phyloP scores from a whole-genome alignment of 2,113 vertebrate species.

The Chrysemys picta region DNA sequence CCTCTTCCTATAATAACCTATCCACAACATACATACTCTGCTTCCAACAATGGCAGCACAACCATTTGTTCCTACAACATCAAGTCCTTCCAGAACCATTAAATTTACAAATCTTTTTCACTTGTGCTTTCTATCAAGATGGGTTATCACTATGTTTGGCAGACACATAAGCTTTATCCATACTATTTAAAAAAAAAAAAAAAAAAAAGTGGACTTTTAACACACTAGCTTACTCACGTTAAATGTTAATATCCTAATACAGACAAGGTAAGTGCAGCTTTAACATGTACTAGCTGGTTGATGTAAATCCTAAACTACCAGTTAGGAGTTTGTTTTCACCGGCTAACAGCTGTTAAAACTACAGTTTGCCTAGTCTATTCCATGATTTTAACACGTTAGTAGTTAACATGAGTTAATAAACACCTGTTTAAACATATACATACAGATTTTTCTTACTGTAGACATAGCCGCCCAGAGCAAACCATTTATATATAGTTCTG shows the following conservation, averaged over 20 bases:
- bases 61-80: background rate
- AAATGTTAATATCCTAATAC: background rate
- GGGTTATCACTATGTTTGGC: background rate
- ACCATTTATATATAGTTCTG: background rate
- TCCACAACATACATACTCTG: background rate
- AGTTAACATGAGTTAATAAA: background rate
- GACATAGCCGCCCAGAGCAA: background rate
- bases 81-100: background rate
- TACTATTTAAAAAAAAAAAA: background rate
- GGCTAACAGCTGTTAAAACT: background rate
- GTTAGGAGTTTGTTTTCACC: background rate
- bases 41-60: background rate
- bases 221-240: background rate
- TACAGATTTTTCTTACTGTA: background rate
- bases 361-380: background rate
- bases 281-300: background rate
- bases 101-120: background rate
- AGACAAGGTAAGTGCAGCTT: background rate
- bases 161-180: fast-evolving
- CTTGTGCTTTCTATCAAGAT: background rate
- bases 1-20: background rate
- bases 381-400: background rate
- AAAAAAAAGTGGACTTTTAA: background rate
- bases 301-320: background rate
- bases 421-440: background rate